Conservation (phyloP, 2,888 invertebrate genomes). For the Invenusta paracnida region DNA sequence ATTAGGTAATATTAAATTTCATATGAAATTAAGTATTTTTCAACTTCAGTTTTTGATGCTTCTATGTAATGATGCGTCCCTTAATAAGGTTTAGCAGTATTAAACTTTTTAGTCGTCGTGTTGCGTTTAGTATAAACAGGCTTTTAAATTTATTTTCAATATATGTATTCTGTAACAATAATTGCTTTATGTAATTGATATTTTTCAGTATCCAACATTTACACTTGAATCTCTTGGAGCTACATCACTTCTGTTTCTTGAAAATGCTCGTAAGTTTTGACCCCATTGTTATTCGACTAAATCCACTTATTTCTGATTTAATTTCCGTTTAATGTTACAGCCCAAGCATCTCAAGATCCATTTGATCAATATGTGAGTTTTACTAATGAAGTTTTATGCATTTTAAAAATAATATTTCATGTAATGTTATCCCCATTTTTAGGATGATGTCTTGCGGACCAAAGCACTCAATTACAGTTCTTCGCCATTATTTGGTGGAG, state of each 20-base stretch:
- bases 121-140: neutral
- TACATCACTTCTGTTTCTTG: neutral
- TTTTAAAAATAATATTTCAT: too few relatives aligned
- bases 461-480: neutral
- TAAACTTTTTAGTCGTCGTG: neutral
- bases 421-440: neutral
- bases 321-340: too few relatives aligned
- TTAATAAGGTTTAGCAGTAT: too few relatives aligned
- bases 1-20: too few relatives aligned
- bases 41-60: too few relatives aligned
- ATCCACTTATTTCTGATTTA: too few relatives aligned
- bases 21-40: too few relatives aligned
- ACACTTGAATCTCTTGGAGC: neutral
- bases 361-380: neutral
- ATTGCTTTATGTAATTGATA: too few relatives aligned
- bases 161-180: too few relatives aligned
- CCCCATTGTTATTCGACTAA: too few relatives aligned
- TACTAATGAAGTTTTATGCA: neutral
- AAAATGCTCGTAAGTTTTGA: neutral
- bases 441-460: constrained; percentile 2
- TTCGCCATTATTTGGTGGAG: neutral
- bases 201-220: neutral
- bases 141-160: too few relatives aligned
- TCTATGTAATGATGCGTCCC: too few relatives aligned
- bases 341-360: neutral